Evolutionary conservation across 30 jellyfish, hydroid and myxozoan species (phyloP).

Genomic region (Hydractinia echinata): DNA sequence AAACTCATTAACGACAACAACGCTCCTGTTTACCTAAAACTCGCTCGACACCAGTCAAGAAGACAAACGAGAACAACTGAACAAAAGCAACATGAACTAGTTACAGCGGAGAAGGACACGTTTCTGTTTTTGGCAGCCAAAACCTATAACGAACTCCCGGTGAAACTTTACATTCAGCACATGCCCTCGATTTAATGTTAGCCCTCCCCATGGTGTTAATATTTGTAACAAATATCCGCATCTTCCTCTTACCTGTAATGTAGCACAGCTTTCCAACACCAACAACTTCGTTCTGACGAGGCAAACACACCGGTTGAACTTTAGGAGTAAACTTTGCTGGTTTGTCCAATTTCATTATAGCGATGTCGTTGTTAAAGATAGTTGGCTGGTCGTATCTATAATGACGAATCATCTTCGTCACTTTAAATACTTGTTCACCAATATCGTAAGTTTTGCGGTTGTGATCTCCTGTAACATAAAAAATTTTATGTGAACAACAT

Average conservation of each 20-base stretch:
- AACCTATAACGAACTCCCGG: too few relatives aligned
- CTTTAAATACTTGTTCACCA: neutral
- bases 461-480: neutral
- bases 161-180: too few relatives aligned
- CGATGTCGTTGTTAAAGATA: constrained; percentile 18
- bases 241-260: neutral
- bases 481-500: too few relatives aligned
- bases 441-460: neutral
- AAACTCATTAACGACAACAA: too few relatives aligned
- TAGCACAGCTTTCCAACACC: constrained; percentile 2
- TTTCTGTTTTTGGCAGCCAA: too few relatives aligned
- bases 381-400: neutral
- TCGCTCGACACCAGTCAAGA: too few relatives aligned
- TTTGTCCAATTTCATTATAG: neutral
- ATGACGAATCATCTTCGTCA: neutral
- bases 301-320: constrained; percentile 8
- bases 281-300: neutral
- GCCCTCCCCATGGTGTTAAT: too few relatives aligned
- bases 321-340: neutral
- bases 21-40: too few relatives aligned
- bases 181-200: too few relatives aligned
- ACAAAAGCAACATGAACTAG: too few relatives aligned
- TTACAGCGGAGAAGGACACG: too few relatives aligned
- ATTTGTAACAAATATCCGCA: neutral
- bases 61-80: too few relatives aligned